Evolutionary conservation across 1,140 invertebrate species (phyloP).

Genomic region (Kradibia gibbosae): DNA sequence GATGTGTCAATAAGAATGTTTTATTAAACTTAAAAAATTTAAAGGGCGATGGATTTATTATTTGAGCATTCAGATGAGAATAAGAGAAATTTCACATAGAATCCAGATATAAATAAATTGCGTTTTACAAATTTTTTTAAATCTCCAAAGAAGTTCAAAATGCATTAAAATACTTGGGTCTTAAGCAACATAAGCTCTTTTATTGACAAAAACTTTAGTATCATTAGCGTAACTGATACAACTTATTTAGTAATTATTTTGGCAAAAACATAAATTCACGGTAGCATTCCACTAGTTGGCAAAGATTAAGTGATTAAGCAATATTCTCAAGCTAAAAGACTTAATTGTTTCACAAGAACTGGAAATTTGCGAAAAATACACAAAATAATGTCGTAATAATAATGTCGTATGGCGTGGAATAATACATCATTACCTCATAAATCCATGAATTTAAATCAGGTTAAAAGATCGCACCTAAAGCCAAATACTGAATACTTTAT

Average conservation of each 20-base stretch:
- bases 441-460: not conserved
- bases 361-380: not conserved
- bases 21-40: too few relatives aligned
- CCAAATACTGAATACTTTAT: not conserved
- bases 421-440: not conserved
- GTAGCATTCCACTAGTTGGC: not conserved
- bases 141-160: not conserved
- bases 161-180: not conserved
- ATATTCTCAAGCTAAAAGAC: not conserved
- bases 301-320: conserved; percentile 7
- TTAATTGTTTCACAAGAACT: conserved; percentile 1
- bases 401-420: not conserved
- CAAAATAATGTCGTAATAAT: too few relatives aligned
- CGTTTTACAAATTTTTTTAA: not conserved
- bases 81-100: too few relatives aligned
- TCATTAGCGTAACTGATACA: conserved; percentile 9
- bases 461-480: not conserved
- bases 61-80: not conserved
- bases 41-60: not conserved
- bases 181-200: not conserved
- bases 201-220: not conserved
- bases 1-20: too few relatives aligned
- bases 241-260: conserved; percentile 20
- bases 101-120: not conserved
- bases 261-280: not conserved